Evolutionary conservation across 1,140 invertebrate genomes (phyloP).

Genomic region (Triops longicaudatus): DNA sequence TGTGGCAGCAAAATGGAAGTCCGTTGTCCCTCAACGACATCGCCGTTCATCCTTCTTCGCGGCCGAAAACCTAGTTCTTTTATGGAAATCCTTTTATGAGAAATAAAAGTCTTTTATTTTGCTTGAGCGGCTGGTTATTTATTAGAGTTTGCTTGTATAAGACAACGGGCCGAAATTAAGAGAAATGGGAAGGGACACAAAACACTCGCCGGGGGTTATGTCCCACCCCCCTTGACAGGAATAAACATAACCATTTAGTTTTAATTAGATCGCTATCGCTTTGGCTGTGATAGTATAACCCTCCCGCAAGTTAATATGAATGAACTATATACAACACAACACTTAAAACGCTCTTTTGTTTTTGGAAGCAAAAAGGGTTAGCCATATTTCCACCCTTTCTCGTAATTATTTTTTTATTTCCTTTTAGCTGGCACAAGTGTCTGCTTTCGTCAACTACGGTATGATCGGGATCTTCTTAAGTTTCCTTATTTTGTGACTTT

Average conservation of each 20-base stretch:
- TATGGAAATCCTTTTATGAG: not conserved
- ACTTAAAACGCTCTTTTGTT: not conserved
- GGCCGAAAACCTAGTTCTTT: not conserved
- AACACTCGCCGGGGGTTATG: not conserved
- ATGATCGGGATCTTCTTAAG: not conserved
- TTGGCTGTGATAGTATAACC: conserved; percentile 22
- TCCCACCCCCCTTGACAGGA: not conserved
- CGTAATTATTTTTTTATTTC: not conserved
- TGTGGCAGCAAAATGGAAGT: conserved; percentile 57
- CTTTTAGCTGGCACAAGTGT: not conserved
- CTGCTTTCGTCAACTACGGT: not conserved
- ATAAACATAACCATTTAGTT: not conserved
- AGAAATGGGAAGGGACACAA: conserved; percentile 22
- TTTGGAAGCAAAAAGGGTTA: conserved; percentile 9
- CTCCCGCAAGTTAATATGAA: conserved; percentile 10
- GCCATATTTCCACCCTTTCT: not conserved
- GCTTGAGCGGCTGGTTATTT: conserved; percentile 14
- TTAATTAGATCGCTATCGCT: conserved; percentile 20
- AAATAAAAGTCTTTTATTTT: conserved; percentile 19
- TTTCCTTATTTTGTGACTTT: not conserved
- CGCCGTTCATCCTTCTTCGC: conserved; percentile 21
- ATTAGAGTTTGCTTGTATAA: not conserved
- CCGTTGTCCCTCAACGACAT: conserved; percentile 31
- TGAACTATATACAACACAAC: conserved; percentile 24
- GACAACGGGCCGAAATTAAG: conserved; percentile 9